phyloP scores from a whole-genome alignment of 2,113 vertebrate species.

The Zosterops lateralis region DNA sequence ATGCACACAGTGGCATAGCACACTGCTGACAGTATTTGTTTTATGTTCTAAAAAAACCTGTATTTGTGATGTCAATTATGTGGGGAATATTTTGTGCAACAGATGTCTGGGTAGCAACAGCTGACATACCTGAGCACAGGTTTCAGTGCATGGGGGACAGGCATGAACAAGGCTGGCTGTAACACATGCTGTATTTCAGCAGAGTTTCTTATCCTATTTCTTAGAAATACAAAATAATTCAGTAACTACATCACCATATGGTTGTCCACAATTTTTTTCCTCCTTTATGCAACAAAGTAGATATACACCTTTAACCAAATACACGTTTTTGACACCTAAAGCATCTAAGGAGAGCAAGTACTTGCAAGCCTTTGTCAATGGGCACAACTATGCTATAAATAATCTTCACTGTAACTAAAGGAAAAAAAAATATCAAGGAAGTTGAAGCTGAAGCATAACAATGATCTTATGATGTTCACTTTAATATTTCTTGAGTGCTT shows the following conservation, averaged over 20 bases:
- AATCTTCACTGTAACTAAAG: background rate
- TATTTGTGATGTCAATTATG: background rate
- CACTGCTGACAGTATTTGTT: rapidly evolving
- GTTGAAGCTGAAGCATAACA: background rate
- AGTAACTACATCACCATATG: background rate
- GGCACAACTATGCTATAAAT: background rate
- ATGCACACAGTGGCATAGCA: background rate
- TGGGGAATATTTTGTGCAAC: background rate
- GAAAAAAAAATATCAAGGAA: background rate
- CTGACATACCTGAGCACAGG: background rate
- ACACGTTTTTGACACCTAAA: background rate
- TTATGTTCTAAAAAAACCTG: background rate
- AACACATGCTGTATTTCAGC: background rate
- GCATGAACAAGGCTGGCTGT: background rate
- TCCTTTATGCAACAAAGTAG: background rate
- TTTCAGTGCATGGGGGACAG: background rate
- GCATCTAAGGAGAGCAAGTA: background rate
- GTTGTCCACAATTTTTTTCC: background rate
- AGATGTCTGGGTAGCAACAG: background rate
- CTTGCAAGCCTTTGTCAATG: background rate
- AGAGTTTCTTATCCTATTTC: background rate
- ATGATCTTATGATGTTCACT: background rate
- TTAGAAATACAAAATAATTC: background rate
- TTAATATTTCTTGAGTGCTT: background rate
- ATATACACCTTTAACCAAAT: background rate